phyloP scores from a whole-genome alignment of 2,888 invertebrate genomes.

The Ichneumon xanthorius region DNA sequence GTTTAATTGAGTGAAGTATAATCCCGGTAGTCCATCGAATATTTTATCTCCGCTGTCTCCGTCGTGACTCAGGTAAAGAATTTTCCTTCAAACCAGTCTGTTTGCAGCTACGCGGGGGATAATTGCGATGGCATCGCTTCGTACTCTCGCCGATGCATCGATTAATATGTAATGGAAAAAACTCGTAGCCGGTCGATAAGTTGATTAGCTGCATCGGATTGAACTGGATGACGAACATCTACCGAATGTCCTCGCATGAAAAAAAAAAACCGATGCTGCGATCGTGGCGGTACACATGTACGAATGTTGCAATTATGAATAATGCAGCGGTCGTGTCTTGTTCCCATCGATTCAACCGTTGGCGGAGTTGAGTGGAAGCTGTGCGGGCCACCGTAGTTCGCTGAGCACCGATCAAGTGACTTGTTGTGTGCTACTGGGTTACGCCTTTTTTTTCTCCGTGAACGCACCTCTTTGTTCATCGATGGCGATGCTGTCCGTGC shows the following conservation, averaged over 20 bases:
- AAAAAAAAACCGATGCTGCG: background rate
- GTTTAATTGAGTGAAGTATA: conserved; percentile 57
- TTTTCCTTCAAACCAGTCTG: background rate
- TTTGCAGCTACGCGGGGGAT: conserved; percentile 6
- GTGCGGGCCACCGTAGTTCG: background rate
- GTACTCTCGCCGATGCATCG: conserved; percentile 7
- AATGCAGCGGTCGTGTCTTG: conserved; percentile 13
- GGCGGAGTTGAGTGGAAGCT: conserved; percentile 45
- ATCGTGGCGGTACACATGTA: background rate
- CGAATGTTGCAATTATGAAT: conserved; percentile 37
- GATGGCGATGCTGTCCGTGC: background rate
- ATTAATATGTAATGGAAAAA: conserved; percentile 22
- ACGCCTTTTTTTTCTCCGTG: conserved; percentile 38
- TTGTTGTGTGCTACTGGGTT: conserved; percentile 22
- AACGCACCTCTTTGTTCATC: conserved; percentile 60
- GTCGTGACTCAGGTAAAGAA: background rate
- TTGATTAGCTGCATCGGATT: conserved; percentile 26
- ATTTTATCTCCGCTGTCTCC: background rate
- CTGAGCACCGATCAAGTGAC: background rate
- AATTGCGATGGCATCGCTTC: background rate
- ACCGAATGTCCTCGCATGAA: background rate
- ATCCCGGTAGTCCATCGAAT: conserved; percentile 13
- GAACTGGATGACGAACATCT: conserved; percentile 49
- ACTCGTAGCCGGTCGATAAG: background rate
- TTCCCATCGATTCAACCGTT: conserved; percentile 49